phyloP scores from a whole-genome alignment of 2,888 invertebrate species.

The Cerastis leucographa region DNA sequence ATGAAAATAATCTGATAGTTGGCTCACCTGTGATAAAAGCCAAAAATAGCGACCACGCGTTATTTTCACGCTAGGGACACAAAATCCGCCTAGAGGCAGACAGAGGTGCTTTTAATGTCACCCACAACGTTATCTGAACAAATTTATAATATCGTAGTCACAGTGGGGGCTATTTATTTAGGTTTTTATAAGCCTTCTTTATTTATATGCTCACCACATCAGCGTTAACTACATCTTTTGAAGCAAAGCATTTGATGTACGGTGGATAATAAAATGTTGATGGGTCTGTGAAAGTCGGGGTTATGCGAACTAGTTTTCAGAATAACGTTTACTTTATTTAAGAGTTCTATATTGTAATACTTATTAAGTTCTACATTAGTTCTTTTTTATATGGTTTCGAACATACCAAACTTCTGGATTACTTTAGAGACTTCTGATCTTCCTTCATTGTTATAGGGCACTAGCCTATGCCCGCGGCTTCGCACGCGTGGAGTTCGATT shows the following conservation, averaged over 20 bases:
- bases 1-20: slow-evolving; percentile 50
- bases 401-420: neutral
- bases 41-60: slow-evolving; percentile 41
- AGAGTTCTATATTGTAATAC: neutral
- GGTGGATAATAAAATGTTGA: slow-evolving; percentile 54
- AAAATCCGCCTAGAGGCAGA: slow-evolving; percentile 55
- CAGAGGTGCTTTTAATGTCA: slow-evolving; percentile 65
- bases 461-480: too few relatives aligned
- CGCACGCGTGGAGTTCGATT: too few relatives aligned
- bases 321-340: slow-evolving; percentile 36
- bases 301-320: slow-evolving; percentile 15
- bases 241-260: slow-evolving; percentile 52
- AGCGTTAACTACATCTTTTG: slow-evolving; percentile 61
- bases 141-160: slow-evolving; percentile 66
- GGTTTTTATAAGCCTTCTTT: slow-evolving; percentile 62
- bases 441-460: neutral
- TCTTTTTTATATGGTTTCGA: neutral
- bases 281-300: slow-evolving; percentile 34
- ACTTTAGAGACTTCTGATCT: neutral
- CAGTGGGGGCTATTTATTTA: slow-evolving; percentile 58
- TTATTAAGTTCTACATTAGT: neutral
- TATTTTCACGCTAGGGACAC: slow-evolving; percentile 52
- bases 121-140: slow-evolving; percentile 65
- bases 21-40: slow-evolving; percentile 54
- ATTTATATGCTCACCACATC: slow-evolving; percentile 43